A percentile compares a stretch with the other conserved stretches of the same genome.
Evolutionary conservation across 37 sponge, comb jelly and placozoan species (phyloP).

Genomic region (Theonella swinhoei): DNA sequence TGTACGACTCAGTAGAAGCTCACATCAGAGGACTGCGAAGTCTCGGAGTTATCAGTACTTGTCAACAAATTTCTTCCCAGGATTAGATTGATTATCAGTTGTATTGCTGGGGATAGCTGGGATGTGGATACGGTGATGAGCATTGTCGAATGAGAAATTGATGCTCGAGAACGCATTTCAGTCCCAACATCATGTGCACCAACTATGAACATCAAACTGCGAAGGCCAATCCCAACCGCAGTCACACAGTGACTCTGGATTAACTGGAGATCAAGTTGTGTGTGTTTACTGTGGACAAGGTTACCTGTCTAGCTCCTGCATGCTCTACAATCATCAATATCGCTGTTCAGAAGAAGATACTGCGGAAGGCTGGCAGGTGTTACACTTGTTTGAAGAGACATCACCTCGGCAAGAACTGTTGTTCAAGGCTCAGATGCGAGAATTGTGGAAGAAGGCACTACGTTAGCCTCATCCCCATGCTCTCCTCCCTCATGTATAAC

Average conservation of each 20-base stretch:
- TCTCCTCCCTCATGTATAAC: too few relatives aligned
- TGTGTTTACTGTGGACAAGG: background rate
- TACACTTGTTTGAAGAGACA: conserved; percentile 1
- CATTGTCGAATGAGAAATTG: conserved; percentile 12
- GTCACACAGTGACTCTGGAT: background rate
- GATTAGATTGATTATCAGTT: conserved; percentile 6
- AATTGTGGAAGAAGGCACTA: conserved; percentile 6
- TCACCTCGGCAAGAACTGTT: background rate
- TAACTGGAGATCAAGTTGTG: background rate
- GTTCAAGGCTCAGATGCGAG: background rate
- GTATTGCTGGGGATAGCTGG: conserved; percentile 10
- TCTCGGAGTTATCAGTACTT: conserved; percentile 2
- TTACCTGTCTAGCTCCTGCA: background rate
- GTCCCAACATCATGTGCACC: background rate
- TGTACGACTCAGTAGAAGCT: conserved; percentile 20
- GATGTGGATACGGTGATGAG: conserved; percentile 22
- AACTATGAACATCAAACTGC: background rate
- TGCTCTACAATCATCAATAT: background rate
- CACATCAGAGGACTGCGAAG: conserved; percentile 4
- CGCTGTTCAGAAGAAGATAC: conserved; percentile 3
- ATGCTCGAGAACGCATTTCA: conserved; percentile 18
- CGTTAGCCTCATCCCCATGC: too few relatives aligned
- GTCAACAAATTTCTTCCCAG: conserved; percentile 15
- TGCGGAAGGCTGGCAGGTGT: conserved; percentile 16
- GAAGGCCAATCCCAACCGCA: background rate